phyloP scores from a whole-genome alignment of 1,140 invertebrate genomes.

The Euura lappo region DNA sequence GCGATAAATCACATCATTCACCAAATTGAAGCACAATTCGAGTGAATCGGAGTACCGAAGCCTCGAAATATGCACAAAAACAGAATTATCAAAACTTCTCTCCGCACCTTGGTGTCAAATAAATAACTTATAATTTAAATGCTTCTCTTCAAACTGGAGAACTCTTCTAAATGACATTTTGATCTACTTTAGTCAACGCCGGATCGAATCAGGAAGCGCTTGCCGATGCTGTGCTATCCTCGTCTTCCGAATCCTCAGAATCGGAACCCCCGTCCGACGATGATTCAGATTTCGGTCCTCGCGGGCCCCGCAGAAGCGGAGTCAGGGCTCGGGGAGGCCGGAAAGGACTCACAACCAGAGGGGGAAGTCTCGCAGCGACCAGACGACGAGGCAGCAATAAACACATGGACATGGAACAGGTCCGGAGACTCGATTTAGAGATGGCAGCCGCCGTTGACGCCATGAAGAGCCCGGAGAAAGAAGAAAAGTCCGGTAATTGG shows the following conservation, averaged over 20 bases:
- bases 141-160: too few relatives aligned
- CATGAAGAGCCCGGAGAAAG: conserved; percentile 55
- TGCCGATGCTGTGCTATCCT: conserved; percentile 36
- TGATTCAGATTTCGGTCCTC: conserved; percentile 56
- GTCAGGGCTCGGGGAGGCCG: conserved; percentile 50
- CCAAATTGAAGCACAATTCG: too few relatives aligned
- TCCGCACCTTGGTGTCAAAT: too few relatives aligned
- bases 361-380: conserved; percentile 45
- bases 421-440: conserved; percentile 53
- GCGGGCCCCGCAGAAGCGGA: conserved; percentile 38
- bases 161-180: neutral
- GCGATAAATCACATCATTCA: too few relatives aligned
- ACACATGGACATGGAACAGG: conserved; percentile 54
- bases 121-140: too few relatives aligned
- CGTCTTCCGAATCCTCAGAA: conserved; percentile 51
- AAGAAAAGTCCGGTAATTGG: conserved; percentile 41
- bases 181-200: neutral
- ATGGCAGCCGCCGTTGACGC: conserved; percentile 58
- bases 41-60: too few relatives aligned
- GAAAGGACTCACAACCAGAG: conserved; percentile 55
- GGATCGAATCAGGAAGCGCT: conserved; percentile 29
- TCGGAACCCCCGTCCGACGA: conserved; percentile 52
- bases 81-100: too few relatives aligned
- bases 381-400: conserved; percentile 50
- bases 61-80: too few relatives aligned